Evolutionary conservation across 2,888 invertebrate species (phyloP), one percentile per base, ranked within the genome.

Genomic region (Congeria kusceri): DNA sequence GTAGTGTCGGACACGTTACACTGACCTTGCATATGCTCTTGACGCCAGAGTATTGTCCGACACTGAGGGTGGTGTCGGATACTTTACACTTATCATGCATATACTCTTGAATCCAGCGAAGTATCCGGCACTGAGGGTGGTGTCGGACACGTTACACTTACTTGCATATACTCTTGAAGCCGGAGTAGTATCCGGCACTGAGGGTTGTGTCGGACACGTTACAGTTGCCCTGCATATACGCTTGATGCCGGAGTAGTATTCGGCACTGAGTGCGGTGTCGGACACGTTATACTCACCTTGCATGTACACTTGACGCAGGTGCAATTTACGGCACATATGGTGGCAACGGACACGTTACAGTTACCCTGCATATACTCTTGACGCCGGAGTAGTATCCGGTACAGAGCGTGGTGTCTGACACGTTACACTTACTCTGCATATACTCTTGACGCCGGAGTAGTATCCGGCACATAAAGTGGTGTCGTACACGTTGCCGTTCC

Each of bases 111-210:
- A 72, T 5, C 91, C 92, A 7, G 91, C 88, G 66, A 85, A 82
- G 80, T 92, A 92, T 3, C 92, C 92, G 28, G 92, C 92, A 86
- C 92, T 92, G 11, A 89, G 65, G 64, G 87, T 32, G 32, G 32
- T 32, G 32, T 32, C 32, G n/a, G n/a, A n/a, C n/a, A n/a, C 32
- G 32, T 32, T 49, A 49, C 15, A 49, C 49, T 20, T 49, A 49
- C 49, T 15, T 18, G 20, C 49, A 49, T 49, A 49, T 49, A 49
- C n/a, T 20, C 49, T 20, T 18, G n/a, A 49, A 4, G 18, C 49
- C 49, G 7, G 49, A 49, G 49, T 49, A 49, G 49, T 49, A 49
- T 4, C 49, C 49, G 49, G 49, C 49, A 49, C 49, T 9, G 3
- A 49, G 4, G 18, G 49, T 87, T 18, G 87, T 87, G 15, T 76